phyloP scores from a whole-genome alignment of 2,888 invertebrate species.

The Opisthograptis luteolata region DNA sequence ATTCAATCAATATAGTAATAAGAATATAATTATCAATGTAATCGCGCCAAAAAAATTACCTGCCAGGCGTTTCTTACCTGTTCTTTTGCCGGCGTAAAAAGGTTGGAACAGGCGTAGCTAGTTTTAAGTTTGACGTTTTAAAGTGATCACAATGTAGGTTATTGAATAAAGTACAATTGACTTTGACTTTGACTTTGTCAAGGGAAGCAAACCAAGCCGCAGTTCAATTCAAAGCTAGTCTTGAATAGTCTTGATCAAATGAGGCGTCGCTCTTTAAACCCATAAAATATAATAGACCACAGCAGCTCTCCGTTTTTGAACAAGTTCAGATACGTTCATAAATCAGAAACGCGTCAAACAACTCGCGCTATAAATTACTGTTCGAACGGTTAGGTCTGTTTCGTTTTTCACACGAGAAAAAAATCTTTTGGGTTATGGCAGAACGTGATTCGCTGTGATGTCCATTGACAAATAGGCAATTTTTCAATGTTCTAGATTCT shows the following conservation, averaged over 20 bases:
- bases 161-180: background rate
- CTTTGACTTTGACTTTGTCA: background rate
- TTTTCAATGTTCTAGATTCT: background rate
- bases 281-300: conserved; percentile 25
- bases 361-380: conserved; percentile 66
- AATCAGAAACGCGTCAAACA: conserved; percentile 72
- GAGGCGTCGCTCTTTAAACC: conserved; percentile 18
- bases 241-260: no score
- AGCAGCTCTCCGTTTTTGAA: conserved; percentile 15
- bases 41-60: no score
- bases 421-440: conserved; percentile 29
- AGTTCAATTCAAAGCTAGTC: conserved; percentile 11
- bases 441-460: conserved; percentile 9
- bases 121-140: no score
- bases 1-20: no score
- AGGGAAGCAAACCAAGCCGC: background rate
- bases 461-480: background rate
- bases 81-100: no score
- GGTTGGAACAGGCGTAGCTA: no score
- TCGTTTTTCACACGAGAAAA: conserved; percentile 43
- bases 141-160: no score
- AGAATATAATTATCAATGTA: no score
- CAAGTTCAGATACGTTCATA: conserved; percentile 51
- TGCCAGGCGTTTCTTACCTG: no score
- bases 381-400: conserved; percentile 49